Percentiles rank a stretch among this genome's conserved stretches.
Conservation (phyloP, 2,797 vertebrate genomes). For the Glyptemys insculpta region DNA sequence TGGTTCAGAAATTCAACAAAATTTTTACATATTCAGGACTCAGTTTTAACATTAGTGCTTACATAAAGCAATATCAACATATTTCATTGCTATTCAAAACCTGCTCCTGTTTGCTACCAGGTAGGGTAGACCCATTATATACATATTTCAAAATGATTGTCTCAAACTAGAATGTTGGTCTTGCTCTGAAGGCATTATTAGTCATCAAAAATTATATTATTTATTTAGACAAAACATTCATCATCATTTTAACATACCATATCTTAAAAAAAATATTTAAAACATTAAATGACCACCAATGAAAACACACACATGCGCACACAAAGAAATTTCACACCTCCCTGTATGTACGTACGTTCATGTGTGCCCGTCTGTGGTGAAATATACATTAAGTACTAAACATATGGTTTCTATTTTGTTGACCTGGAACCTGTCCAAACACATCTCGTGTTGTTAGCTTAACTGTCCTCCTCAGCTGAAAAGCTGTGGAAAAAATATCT, state of each 20-base stretch:
- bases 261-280: not conserved
- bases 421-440: slow-evolving; percentile 67
- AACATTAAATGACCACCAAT: not conserved
- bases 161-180: not conserved
- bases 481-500: slow-evolving; percentile 63
- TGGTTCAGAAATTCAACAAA: not conserved
- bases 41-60: not conserved
- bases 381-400: slow-evolving; percentile 70
- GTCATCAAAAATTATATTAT: not conserved
- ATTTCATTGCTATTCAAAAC: not conserved
- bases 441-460: slow-evolving; percentile 72
- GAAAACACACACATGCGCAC: not conserved
- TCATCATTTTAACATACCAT: not conserved
- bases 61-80: not conserved
- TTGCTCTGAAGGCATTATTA: too few species aligned
- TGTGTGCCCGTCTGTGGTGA: slow-evolving; percentile 57
- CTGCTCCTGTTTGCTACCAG: not conserved
- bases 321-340: not conserved
- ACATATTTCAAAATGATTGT: not conserved
- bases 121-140: not conserved
- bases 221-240: not conserved
- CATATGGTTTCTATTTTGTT: slow-evolving; percentile 77
- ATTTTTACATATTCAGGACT: not conserved
- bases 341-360: slow-evolving; percentile 45
- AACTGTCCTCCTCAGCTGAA: slow-evolving; percentile 62